Conservation (phyloP, 2,797 vertebrate species). For the Pangasius sanitwongsei region DNA sequence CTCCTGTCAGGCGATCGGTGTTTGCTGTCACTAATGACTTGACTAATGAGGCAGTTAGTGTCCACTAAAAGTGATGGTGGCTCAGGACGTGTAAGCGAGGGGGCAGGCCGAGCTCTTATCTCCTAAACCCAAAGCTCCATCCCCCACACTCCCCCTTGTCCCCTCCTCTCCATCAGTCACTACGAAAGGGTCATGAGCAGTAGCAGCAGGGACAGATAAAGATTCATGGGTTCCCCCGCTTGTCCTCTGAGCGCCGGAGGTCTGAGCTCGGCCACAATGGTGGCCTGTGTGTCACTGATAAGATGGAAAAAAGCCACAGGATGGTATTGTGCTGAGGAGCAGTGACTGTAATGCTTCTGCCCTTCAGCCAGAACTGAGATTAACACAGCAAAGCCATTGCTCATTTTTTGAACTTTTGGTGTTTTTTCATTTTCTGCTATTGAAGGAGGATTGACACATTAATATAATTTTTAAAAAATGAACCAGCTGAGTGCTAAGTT, state of each 20-base stretch:
- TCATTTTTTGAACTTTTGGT: not conserved
- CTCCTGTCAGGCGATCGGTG: slow-evolving; percentile 82
- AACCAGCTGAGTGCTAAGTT: not conserved
- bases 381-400: slow-evolving; percentile 13
- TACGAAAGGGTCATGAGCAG: slow-evolving; percentile 56
- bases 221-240: slow-evolving; percentile 66
- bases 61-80: slow-evolving; percentile 83
- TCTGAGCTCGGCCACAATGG: slow-evolving; percentile 64
- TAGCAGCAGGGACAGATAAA: slow-evolving; percentile 67
- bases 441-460: not conserved
- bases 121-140: slow-evolving; percentile 56
- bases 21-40: slow-evolving; percentile 89
- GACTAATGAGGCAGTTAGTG: slow-evolving; percentile 94
- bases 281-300: slow-evolving; percentile 73
- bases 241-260: slow-evolving; percentile 59
- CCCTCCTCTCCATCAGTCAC: slow-evolving; percentile 59
- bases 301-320: slow-evolving; percentile 51
- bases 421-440: not conserved
- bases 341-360: slow-evolving; percentile 20
- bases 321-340: slow-evolving; percentile 63
- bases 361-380: slow-evolving; percentile 28
- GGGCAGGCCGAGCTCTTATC: slow-evolving; percentile 64
- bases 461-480: not conserved
- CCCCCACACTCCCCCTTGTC: slow-evolving; percentile 37
- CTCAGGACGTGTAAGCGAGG: slow-evolving; percentile 65